Percentiles rank a stretch among this genome's conserved stretches.
These are phyloP conservation scores for Schizopygopsis malacanthus DNA, from an alignment of 2,797 vertebrate species.

Conservation along the genomic window DNA sequence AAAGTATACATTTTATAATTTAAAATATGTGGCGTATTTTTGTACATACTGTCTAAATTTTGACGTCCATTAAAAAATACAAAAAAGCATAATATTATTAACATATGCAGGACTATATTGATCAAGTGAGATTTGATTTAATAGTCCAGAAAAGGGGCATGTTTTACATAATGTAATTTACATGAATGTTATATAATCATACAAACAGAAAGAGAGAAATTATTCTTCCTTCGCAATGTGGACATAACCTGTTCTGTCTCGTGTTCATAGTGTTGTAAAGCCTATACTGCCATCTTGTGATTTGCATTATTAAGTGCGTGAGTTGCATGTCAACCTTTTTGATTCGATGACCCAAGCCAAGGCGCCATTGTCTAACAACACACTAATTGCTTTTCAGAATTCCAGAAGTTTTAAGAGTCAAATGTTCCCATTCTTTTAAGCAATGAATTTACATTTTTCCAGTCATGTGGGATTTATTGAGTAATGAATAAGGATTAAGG, in stretches of 20 bases:
- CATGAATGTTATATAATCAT: neutral
- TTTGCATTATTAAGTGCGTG: neutral
- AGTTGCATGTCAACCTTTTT: constrained; percentile 1
- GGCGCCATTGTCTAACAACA: neutral
- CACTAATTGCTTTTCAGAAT: neutral
- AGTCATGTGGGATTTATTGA: neutral
- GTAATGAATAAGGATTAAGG: too few relatives aligned
- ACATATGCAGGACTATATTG: neutral
- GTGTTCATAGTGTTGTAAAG: neutral
- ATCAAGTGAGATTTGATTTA: neutral
- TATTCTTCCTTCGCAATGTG: neutral
- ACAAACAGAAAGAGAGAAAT: neutral
- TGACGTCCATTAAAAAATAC: neutral
- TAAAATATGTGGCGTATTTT: neutral
- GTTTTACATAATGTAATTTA: neutral
- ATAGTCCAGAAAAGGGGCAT: neutral
- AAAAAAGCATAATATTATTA: neutral
- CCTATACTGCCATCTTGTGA: constrained; percentile 43
- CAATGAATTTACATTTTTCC: neutral
- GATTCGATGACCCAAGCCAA: neutral
- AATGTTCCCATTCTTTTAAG: neutral
- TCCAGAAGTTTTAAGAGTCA: too few relatives aligned
- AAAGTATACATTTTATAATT: neutral
- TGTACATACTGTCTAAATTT: neutral
- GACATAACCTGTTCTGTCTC: neutral